A percentile compares a stretch with the other conserved stretches of the same genome.
Conservation (phyloP, 2,113 vertebrate genomes). For the Gavia stellata region DNA sequence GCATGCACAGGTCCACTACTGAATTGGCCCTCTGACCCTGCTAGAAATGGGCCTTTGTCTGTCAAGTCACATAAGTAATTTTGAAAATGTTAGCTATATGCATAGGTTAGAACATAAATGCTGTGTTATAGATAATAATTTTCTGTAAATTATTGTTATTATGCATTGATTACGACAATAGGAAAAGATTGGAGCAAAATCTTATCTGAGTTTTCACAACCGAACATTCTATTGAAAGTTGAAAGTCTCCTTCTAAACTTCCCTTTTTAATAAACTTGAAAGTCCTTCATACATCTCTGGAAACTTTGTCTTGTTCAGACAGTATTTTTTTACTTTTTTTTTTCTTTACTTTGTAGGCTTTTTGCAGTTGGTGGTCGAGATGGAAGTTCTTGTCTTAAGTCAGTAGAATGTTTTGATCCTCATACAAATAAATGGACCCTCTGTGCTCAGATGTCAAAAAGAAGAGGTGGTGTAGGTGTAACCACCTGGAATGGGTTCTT, state of each 20-base stretch:
- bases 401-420: constrained; percentile 97
- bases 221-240: neutral
- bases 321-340: neutral
- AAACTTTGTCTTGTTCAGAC: neutral
- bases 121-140: neutral
- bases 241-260: neutral
- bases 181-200: neutral
- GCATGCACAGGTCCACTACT: neutral
- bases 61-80: neutral
- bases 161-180: neutral
- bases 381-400: constrained; percentile 95
- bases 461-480: constrained; percentile 94
- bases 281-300: neutral
- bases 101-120: neutral
- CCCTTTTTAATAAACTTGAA: neutral
- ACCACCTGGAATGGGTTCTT: constrained; percentile 95
- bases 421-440: constrained; percentile 97
- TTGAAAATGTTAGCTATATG: neutral
- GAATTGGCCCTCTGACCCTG: neutral
- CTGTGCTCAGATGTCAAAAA: constrained; percentile 95
- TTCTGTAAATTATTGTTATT: neutral
- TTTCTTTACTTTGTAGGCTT: constrained; percentile 72
- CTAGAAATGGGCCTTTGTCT: neutral
- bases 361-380: constrained; percentile 98
- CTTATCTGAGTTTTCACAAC: neutral